These are phyloP conservation scores for Mesorhabditis belari DNA, from an alignment of 2,888 invertebrate species.

Conservation along the genomic window DNA sequence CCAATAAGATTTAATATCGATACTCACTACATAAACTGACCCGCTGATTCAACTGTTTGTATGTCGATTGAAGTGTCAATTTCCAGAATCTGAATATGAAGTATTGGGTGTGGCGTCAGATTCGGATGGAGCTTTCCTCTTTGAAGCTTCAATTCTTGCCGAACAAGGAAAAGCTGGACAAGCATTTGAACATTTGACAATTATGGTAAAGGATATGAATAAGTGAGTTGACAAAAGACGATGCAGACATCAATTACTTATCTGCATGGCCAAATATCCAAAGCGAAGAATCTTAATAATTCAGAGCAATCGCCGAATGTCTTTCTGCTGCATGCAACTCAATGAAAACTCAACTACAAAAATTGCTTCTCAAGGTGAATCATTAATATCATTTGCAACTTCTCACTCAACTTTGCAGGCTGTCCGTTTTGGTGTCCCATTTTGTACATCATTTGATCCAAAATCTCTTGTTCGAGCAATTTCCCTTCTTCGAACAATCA, in stretches of 20 bases:
- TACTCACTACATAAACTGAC: background rate
- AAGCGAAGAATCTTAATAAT: background rate
- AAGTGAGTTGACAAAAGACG: background rate
- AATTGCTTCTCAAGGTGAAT: background rate
- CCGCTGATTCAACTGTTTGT: background rate
- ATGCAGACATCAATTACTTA: no score
- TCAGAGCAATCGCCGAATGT: slow-evolving; percentile 18
- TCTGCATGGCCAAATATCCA: no score
- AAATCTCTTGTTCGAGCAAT: slow-evolving; percentile 20
- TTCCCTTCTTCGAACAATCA: slow-evolving; percentile 24
- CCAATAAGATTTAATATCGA: no score
- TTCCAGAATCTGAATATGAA: slow-evolving; percentile 7
- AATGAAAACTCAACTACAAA: slow-evolving; percentile 20
- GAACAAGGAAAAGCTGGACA: background rate
- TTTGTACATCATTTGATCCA: slow-evolving; percentile 19
- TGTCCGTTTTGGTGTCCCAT: slow-evolving; percentile 32
- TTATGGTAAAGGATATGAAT: background rate
- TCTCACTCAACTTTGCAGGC: slow-evolving; percentile 12
- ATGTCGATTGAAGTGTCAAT: background rate
- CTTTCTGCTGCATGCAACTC: slow-evolving; percentile 15
- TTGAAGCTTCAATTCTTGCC: slow-evolving; percentile 13
- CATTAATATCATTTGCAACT: background rate
- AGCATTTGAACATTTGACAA: background rate
- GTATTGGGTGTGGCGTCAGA: slow-evolving; percentile 18
- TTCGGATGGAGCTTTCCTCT: slow-evolving; percentile 25